A percentile compares a stretch with the other conserved stretches of the same genome.
Evolutionary conservation across 2,113 vertebrate genomes (phyloP).

Genomic region (Podiceps cristatus): DNA sequence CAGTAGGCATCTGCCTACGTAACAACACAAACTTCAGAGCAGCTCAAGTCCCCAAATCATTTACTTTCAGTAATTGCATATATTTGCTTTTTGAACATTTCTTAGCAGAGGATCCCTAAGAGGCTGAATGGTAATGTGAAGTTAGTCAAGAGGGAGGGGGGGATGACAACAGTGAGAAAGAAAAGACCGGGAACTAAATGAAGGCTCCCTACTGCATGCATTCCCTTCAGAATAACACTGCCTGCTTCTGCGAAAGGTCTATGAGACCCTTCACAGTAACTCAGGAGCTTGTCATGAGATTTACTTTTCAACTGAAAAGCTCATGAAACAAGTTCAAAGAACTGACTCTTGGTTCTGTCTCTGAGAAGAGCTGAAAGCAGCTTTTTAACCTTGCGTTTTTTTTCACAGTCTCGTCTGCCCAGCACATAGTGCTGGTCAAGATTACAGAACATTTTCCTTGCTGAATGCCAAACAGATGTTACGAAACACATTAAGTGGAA

Average conservation of each 20-base stretch:
- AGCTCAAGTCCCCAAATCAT: neutral
- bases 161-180: neutral
- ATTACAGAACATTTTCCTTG: conserved; percentile 49
- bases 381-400: neutral
- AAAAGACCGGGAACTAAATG: neutral
- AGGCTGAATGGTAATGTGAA: neutral
- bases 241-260: neutral
- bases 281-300: neutral
- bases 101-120: neutral
- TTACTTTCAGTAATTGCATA: neutral
- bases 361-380: neutral
- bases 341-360: neutral
- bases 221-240: neutral
- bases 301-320: neutral
- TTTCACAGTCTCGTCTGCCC: neutral
- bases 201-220: neutral
- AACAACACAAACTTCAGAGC: neutral
- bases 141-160: neutral
- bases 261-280: neutral
- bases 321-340: neutral
- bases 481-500: neutral
- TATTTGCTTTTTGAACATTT: neutral
- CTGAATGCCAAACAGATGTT: conserved; percentile 47
- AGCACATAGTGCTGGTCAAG: neutral
- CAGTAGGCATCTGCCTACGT: neutral